Conservation (phyloP, 2,113 vertebrate genomes). For the Sminthopsis crassicaudata region DNA sequence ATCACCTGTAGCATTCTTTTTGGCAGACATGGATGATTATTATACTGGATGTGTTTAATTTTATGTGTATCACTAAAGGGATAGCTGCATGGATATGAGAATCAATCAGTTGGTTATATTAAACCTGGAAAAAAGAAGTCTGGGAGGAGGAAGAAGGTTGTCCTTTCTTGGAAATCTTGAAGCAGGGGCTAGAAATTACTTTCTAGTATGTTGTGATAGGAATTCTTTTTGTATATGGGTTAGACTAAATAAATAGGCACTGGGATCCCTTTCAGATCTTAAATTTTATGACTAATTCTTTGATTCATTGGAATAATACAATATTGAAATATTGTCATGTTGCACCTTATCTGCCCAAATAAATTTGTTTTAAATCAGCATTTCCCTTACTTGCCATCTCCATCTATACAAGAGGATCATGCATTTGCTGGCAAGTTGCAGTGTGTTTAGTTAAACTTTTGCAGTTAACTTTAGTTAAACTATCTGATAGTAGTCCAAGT, state of each 20-base stretch:
- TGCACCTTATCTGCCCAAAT: not conserved
- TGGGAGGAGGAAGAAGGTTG: not conserved
- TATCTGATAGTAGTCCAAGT: not conserved
- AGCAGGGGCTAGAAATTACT: not conserved
- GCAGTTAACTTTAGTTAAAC: too few relatives aligned
- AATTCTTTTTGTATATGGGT: not conserved
- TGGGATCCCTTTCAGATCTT: not conserved
- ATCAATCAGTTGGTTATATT: not conserved
- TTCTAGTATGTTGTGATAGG: not conserved
- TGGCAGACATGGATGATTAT: not conserved
- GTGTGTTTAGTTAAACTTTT: not conserved
- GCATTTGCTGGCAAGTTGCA: not conserved
- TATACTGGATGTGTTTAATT: not conserved
- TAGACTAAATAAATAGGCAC: not conserved
- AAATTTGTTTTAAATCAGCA: not conserved
- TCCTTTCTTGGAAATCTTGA: not conserved
- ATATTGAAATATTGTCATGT: not conserved
- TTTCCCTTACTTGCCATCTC: not conserved
- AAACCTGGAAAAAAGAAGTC: not conserved
- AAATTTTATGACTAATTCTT: not conserved
- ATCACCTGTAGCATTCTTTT: not conserved
- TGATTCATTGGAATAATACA: not conserved
- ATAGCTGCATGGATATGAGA: not conserved
- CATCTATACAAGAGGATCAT: not conserved
- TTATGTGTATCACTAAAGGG: not conserved